These are phyloP conservation scores for Cnemophilus loriae DNA, from an alignment of 2,113 vertebrate genomes.

Conservation along the genomic window DNA sequence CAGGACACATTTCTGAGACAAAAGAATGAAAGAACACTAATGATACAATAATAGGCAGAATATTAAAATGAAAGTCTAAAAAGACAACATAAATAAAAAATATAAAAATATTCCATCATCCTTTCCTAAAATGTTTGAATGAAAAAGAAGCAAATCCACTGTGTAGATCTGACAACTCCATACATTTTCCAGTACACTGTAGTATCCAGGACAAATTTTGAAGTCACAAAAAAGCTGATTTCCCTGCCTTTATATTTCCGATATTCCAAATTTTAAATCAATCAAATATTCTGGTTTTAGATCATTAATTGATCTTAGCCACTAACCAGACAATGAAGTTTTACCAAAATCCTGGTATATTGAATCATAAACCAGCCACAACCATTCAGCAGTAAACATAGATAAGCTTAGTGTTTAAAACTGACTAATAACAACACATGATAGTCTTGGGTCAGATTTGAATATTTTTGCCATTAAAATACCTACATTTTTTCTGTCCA, in stretches of 20 bases:
- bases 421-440: background rate
- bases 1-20: background rate
- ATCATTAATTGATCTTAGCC: background rate
- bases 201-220: background rate
- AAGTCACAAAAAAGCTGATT: background rate
- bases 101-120: background rate
- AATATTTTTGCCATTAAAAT: background rate
- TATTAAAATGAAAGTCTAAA: background rate
- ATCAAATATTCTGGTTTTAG: background rate
- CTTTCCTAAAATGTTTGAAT: background rate
- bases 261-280: background rate
- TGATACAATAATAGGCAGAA: background rate
- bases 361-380: background rate
- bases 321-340: background rate
- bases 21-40: background rate
- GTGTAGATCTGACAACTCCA: background rate
- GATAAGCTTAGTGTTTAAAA: background rate
- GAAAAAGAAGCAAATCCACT: background rate
- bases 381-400: background rate
- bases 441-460: background rate
- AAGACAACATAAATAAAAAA: background rate
- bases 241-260: background rate
- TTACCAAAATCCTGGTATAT: background rate
- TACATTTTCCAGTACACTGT: background rate
- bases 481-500: background rate